phyloP scores from a whole-genome alignment of 2,797 vertebrate species.

The Fratercula arctica region DNA sequence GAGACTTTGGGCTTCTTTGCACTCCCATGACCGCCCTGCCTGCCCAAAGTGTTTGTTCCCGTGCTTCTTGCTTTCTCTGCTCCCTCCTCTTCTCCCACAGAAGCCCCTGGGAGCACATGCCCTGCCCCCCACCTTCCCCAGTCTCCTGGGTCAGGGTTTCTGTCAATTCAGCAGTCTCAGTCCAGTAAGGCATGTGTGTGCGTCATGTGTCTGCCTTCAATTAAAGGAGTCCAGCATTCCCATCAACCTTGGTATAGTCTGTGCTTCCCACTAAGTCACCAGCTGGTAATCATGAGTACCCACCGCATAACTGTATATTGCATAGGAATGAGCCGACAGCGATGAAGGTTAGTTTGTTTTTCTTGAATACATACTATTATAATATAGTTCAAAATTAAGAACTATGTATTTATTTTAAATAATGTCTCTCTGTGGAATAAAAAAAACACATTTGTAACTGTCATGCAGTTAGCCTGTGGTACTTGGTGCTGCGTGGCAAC shows the following conservation, averaged over 20 bases:
- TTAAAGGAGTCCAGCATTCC: neutral
- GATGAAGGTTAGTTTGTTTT: neutral
- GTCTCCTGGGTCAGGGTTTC: neutral
- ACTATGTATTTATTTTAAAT: neutral
- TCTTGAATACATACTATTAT: neutral
- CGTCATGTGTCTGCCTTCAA: rapidly evolving
- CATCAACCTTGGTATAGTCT: neutral
- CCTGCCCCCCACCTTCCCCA: neutral
- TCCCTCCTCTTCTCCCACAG: neutral
- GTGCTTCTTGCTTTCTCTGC: neutral
- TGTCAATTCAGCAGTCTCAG: neutral
- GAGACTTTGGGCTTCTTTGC: neutral
- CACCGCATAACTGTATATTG: neutral
- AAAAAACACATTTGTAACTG: neutral
- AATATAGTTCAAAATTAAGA: neutral
- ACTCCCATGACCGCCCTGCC: neutral
- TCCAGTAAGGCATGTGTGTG: neutral
- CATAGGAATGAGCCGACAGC: neutral
- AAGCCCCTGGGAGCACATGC: neutral
- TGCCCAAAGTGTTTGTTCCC: neutral
- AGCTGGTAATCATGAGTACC: neutral
- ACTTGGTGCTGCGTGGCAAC: neutral
- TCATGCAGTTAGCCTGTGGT: neutral
- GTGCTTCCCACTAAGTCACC: neutral
- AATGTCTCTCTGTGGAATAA: neutral